phyloP scores from a whole-genome alignment of 1,140 invertebrate genomes.

The Drosophila repletoides region DNA sequence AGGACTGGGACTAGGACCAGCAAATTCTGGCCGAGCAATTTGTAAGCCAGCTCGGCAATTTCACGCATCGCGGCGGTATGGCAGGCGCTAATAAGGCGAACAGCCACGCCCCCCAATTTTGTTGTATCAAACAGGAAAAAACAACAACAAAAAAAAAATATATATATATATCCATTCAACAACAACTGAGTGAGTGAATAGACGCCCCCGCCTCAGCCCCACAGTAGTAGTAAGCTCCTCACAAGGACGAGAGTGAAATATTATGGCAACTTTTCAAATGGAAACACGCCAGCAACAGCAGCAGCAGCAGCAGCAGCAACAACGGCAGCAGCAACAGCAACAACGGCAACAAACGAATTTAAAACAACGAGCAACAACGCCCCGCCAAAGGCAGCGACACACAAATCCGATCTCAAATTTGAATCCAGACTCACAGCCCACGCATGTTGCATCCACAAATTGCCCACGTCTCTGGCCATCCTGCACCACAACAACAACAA shows the following conservation, averaged over 20 bases:
- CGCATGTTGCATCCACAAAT: conserved; percentile 5
- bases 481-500: conserved; percentile 9
- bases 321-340: conserved; percentile 20
- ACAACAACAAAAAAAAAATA: conserved; percentile 25
- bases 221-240: conserved; percentile 8
- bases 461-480: conserved; percentile 53
- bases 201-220: no score
- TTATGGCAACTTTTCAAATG: conserved; percentile 80
- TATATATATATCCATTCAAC: conserved; percentile 49
- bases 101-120: conserved; percentile 61
- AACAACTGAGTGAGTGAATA: conserved; percentile 8
- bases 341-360: conserved; percentile 70
- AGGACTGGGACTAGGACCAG: neutral
- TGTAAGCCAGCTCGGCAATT: conserved; percentile 50
- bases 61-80: conserved; percentile 74
- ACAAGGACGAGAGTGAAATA: conserved; percentile 66
- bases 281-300: conserved; percentile 65
- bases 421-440: conserved; percentile 23
- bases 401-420: conserved; percentile 15
- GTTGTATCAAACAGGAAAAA: no score
- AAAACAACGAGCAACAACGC: conserved; percentile 65
- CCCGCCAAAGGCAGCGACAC: conserved; percentile 19
- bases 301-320: conserved; percentile 26
- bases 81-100: conserved; percentile 71
- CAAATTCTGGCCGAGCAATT: conserved; percentile 17